Percentiles rank a stretch among this genome's conserved stretches.
Evolutionary conservation across 2,113 vertebrate genomes (phyloP).

Genomic region (Ailuropoda melanoleuca): DNA sequence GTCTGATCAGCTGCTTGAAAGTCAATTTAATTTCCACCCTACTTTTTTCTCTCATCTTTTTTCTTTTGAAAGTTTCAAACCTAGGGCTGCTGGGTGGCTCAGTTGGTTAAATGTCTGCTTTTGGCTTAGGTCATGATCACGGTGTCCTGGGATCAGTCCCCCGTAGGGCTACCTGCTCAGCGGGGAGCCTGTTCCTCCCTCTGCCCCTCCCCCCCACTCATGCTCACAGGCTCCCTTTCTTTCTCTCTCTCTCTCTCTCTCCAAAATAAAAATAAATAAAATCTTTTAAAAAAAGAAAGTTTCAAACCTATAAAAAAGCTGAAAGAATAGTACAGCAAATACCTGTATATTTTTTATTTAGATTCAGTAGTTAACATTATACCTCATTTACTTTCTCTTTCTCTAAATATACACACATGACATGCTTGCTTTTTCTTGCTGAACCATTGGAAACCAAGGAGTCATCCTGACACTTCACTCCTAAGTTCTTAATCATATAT

Average conservation of each 20-base stretch:
- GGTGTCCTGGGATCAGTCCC: not conserved
- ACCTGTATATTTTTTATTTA: not conserved
- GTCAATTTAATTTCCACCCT: not conserved
- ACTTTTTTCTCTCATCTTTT: not conserved
- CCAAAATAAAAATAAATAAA: not conserved
- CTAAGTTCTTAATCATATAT: not conserved
- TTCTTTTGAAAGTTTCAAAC: conserved; percentile 37
- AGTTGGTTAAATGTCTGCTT: not conserved
- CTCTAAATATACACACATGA: not conserved
- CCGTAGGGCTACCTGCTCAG: not conserved
- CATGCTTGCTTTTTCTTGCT: not conserved
- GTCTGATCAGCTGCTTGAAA: not conserved
- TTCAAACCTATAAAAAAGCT: not conserved
- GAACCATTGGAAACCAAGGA: not conserved
- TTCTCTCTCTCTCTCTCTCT: not conserved
- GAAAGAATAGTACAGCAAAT: not conserved
- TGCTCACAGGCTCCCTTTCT: not conserved
- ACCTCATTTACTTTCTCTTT: not conserved
- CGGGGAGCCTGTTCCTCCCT: not conserved
- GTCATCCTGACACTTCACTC: not conserved
- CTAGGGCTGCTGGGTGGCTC: not conserved
- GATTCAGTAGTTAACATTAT: not conserved
- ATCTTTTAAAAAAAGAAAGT: not conserved
- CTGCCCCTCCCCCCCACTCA: not conserved
- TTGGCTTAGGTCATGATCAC: not conserved